Conservation (phyloP, 2,888 invertebrate genomes). For the Diplazon laetatorius region DNA sequence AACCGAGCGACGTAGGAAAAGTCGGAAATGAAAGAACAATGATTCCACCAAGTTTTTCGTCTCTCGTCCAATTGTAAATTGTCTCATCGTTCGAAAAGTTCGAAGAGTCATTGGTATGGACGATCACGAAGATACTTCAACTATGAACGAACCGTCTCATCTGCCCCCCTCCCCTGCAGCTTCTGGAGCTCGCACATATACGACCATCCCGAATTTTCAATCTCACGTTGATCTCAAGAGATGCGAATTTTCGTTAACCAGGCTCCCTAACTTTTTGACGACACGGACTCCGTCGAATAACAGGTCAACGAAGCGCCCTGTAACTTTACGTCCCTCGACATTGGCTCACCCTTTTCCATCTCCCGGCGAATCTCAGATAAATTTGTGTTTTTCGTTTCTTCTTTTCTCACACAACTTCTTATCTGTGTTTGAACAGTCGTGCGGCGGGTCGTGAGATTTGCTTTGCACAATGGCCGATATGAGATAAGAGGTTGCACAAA, state of each 20-base stretch:
- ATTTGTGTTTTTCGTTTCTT: no score
- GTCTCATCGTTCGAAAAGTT: slow-evolving; percentile 29
- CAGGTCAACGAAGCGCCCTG: not conserved
- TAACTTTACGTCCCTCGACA: no score
- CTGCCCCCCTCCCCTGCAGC: no score
- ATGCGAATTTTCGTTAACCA: slow-evolving; percentile 14
- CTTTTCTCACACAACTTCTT: not conserved
- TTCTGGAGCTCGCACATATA: not conserved
- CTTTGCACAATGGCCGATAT: not conserved
- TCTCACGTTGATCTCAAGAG: not conserved
- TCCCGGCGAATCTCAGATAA: no score
- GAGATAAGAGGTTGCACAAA: slow-evolving; percentile 9
- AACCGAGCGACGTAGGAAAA: not conserved
- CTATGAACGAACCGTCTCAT: slow-evolving; percentile 18
- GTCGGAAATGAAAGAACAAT: slow-evolving; percentile 24
- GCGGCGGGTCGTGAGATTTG: not conserved
- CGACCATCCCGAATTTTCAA: not conserved
- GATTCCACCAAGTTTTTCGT: slow-evolving; percentile 10
- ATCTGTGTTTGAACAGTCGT: slow-evolving; percentile 21
- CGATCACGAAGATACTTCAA: slow-evolving; percentile 11
- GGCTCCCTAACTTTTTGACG: slow-evolving; percentile 20
- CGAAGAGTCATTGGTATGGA: slow-evolving; percentile 1
- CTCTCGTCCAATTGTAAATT: slow-evolving; percentile 57
- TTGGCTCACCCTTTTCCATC: no score
- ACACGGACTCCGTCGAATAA: not conserved